Conservation (phyloP, 2,113 vertebrate genomes). For the human region DNA sequence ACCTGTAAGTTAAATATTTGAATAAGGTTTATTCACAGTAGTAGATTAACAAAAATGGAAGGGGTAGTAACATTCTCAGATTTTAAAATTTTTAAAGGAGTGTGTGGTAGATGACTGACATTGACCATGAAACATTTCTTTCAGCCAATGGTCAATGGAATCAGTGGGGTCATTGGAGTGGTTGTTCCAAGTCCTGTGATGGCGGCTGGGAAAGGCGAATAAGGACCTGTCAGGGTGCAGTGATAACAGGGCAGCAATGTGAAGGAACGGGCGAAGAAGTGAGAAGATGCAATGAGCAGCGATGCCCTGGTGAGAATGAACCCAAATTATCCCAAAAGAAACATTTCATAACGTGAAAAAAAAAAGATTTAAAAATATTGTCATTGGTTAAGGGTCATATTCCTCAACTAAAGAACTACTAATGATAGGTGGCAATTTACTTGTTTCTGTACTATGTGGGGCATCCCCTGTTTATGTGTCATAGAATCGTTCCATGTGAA, state of each 20-base stretch:
- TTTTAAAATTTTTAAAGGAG: not conserved
- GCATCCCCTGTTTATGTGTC: not conserved
- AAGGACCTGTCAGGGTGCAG: conserved; percentile 93
- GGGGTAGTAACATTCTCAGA: not conserved
- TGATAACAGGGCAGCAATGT: conserved; percentile 93
- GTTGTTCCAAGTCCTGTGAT: conserved; percentile 97
- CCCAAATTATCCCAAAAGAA: not conserved
- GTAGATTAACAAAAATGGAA: not conserved
- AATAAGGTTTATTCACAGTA: not conserved
- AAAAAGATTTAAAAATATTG: not conserved
- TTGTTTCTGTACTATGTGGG: not conserved
- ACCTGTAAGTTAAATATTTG: not conserved
- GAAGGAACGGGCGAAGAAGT: conserved; percentile 95
- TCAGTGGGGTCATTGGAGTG: conserved; percentile 98
- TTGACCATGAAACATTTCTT: conserved; percentile 48
- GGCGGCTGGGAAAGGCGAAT: conserved; percentile 96
- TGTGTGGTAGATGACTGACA: rapidly evolving
- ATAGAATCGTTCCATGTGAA: not conserved
- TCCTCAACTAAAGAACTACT: not conserved
- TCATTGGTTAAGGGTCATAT: not conserved
- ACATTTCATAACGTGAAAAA: not conserved
- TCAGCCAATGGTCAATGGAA: conserved; percentile 99
- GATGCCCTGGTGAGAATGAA: conserved; percentile 93
- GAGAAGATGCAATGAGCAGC: conserved; percentile 95
- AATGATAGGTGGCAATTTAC: not conserved